A percentile compares a stretch with the other conserved stretches of the same genome.
These are phyloP conservation scores for Urophycis tenuis DNA, from an alignment of 2,797 vertebrate genomes.

Conservation along the genomic window DNA sequence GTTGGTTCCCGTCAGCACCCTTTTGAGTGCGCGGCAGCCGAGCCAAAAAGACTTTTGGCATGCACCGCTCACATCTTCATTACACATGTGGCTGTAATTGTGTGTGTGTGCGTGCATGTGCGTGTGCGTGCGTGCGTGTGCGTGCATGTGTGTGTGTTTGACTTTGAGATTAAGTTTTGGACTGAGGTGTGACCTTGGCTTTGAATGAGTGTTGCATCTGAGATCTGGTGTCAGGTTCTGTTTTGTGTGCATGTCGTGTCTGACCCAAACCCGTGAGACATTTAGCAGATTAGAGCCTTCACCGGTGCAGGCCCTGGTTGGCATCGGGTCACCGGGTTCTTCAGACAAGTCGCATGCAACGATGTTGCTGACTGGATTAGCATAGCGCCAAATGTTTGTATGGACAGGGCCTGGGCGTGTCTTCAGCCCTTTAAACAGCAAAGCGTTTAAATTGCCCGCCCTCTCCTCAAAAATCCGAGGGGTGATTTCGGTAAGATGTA, in stretches of 20 bases:
- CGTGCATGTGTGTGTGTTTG: conserved; percentile 29
- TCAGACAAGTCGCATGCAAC: conserved; percentile 44
- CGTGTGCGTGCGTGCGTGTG: conserved; percentile 26
- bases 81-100: conserved; percentile 47
- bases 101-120: conserved; percentile 40
- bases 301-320: conserved; percentile 19
- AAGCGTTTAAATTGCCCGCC: background rate
- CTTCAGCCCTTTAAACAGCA: background rate
- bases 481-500: background rate
- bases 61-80: conserved; percentile 43
- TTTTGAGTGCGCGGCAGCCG: conserved; percentile 13
- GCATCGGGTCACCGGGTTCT: conserved; percentile 28
- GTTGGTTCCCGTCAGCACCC: background rate
- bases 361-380: conserved; percentile 3
- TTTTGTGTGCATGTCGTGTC: conserved; percentile 9
- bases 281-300: conserved; percentile 38
- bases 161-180: conserved; percentile 23
- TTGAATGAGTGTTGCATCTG: background rate
- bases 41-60: no score
- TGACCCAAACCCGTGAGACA: conserved; percentile 46
- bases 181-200: conserved; percentile 1
- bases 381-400: background rate
- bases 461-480: background rate
- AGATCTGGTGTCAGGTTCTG: background rate
- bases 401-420: background rate